phyloP scores from a whole-genome alignment of 2,888 invertebrate genomes.

The Corythucha ciliata region DNA sequence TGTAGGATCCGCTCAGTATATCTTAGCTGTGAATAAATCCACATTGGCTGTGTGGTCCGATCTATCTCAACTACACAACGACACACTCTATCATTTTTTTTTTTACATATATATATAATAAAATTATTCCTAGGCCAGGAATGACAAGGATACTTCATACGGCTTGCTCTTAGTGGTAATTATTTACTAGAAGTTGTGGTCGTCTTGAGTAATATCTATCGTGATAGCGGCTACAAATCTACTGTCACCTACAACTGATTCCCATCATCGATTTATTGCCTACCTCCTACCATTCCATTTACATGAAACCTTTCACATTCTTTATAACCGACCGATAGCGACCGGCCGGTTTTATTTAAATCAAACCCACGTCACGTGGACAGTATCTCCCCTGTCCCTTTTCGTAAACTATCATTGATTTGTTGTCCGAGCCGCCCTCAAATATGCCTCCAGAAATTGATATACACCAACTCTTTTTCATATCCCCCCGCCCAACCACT shows the following conservation, averaged over 20 bases:
- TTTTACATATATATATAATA: slow-evolving; percentile 25
- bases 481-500: not conserved
- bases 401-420: slow-evolving; percentile 22
- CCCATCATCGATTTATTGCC: slow-evolving; percentile 26
- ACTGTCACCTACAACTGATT: slow-evolving; percentile 25
- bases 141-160: slow-evolving; percentile 30
- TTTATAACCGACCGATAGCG: slow-evolving; percentile 22
- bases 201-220: slow-evolving; percentile 23
- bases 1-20: slow-evolving; percentile 28
- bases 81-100: slow-evolving; percentile 29
- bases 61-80: slow-evolving; percentile 27
- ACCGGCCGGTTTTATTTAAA: slow-evolving; percentile 22
- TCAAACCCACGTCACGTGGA: slow-evolving; percentile 23
- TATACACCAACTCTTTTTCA: not conserved
- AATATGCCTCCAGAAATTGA: slow-evolving; percentile 1
- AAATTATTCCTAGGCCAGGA: slow-evolving; percentile 29
- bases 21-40: slow-evolving; percentile 29
- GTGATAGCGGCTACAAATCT: slow-evolving; percentile 25
- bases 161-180: slow-evolving; percentile 18
- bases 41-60: slow-evolving; percentile 31
- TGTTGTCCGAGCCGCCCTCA: slow-evolving; percentile 15
- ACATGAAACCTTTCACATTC: slow-evolving; percentile 25
- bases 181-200: slow-evolving; percentile 23
- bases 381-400: slow-evolving; percentile 18
- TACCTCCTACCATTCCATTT: slow-evolving; percentile 23